Evolutionary conservation across 2,113 vertebrate species (phyloP).

Genomic region (Tetrao urogallus): DNA sequence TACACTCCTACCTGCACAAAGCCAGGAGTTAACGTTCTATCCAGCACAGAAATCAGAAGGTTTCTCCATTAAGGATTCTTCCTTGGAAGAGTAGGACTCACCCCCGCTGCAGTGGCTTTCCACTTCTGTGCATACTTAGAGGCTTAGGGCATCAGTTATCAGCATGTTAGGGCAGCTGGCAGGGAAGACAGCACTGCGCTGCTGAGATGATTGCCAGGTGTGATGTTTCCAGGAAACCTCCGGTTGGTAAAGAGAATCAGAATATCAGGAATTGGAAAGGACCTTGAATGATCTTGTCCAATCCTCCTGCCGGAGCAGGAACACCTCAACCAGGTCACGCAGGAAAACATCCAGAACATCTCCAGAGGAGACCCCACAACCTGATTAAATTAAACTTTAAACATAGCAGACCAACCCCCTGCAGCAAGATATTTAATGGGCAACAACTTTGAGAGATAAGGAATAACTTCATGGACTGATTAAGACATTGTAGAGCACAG

Average conservation of each 20-base stretch:
- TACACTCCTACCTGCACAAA: fast-evolving
- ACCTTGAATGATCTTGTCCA: no score
- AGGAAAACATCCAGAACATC: no score
- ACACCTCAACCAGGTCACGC: no score
- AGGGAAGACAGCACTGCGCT: not conserved
- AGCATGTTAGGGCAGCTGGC: fast-evolving
- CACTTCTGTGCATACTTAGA: not conserved
- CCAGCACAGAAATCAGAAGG: fast-evolving
- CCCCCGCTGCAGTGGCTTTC: not conserved
- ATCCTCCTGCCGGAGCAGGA: no score
- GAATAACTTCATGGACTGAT: not conserved
- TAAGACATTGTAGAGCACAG: not conserved
- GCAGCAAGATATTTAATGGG: not conserved
- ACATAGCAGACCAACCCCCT: not conserved
- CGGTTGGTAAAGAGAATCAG: not conserved
- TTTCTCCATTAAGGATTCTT: not conserved
- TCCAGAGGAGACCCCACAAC: no score
- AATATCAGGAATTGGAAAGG: no score
- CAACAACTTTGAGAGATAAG: not conserved
- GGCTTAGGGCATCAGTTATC: not conserved
- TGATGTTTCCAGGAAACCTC: not conserved
- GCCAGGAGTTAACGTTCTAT: not conserved
- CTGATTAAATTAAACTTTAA: not conserved
- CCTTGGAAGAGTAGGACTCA: fast-evolving
- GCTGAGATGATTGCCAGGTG: not conserved